phyloP scores from a whole-genome alignment of 2,888 invertebrate species.

The Pteria penguin region DNA sequence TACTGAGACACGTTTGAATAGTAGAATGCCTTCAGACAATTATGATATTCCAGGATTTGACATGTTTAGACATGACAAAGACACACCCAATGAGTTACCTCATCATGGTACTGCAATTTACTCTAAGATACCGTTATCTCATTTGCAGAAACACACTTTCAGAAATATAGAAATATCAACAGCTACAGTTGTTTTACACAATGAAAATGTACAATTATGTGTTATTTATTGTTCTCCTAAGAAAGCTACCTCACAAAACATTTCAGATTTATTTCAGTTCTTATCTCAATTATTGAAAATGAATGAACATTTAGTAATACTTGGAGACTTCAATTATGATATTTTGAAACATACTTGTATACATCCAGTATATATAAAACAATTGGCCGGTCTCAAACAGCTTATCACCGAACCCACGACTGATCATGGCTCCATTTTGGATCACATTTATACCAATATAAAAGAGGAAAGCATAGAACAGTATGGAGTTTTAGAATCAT shows the following conservation, averaged over 20 bases:
- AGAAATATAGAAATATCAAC: neutral
- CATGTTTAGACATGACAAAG: neutral
- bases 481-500: neutral
- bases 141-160: neutral
- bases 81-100: neutral
- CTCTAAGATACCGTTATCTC: neutral
- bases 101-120: neutral
- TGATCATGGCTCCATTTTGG: neutral
- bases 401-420: conserved; percentile 1
- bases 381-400: neutral
- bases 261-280: neutral
- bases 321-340: neutral
- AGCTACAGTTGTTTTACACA: neutral
- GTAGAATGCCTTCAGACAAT: neutral
- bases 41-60: neutral
- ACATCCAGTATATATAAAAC: neutral
- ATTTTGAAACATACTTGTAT: neutral
- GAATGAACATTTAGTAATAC: neutral
- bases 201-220: neutral
- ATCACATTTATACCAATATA: conserved; percentile 7
- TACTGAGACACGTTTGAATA: neutral
- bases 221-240: neutral
- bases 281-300: neutral
- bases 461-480: neutral
- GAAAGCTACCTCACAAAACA: neutral